These are phyloP conservation scores for Daktulosphaira vitifoliae DNA, from an alignment of 1,140 invertebrate genomes.

Conservation along the genomic window DNA sequence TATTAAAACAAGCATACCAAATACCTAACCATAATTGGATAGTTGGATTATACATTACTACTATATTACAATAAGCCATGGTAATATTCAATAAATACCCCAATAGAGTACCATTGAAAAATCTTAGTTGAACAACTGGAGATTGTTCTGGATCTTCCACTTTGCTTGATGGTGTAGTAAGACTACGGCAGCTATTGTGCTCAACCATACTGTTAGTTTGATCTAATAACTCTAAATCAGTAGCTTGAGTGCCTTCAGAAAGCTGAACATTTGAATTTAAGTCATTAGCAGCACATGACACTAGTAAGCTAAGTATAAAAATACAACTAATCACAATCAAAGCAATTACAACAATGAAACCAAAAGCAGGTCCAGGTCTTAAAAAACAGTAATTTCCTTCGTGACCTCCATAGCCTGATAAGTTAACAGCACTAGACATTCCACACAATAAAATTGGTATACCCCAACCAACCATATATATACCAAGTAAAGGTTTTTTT, in stretches of 20 bases:
- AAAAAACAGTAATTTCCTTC: slow-evolving; percentile 65
- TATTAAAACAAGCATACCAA: slow-evolving; percentile 60
- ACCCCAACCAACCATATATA: slow-evolving; percentile 88
- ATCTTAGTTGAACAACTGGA: slow-evolving; percentile 68
- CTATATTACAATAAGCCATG: slow-evolving; percentile 58
- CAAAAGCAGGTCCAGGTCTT: slow-evolving; percentile 64
- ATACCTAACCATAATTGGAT: slow-evolving; percentile 71
- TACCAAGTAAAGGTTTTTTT: slow-evolving; percentile 66
- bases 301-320: slow-evolving; percentile 62
- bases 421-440: slow-evolving; percentile 79
- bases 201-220: slow-evolving; percentile 49
- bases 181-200: slow-evolving; percentile 53
- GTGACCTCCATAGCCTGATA: slow-evolving; percentile 73
- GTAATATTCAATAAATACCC: slow-evolving; percentile 68
- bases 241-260: slow-evolving; percentile 66
- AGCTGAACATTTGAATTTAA: slow-evolving; percentile 59
- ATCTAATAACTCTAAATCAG: slow-evolving; percentile 58
- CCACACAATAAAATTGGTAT: slow-evolving; percentile 80
- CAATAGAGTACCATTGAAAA: slow-evolving; percentile 66
- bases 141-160: slow-evolving; percentile 72
- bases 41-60: slow-evolving; percentile 56
- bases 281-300: slow-evolving; percentile 60
- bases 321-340: slow-evolving; percentile 64
- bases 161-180: slow-evolving; percentile 57
- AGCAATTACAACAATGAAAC: slow-evolving; percentile 69